Conservation (phyloP, 1,140 invertebrate species). For the Drosophila tristis region DNA sequence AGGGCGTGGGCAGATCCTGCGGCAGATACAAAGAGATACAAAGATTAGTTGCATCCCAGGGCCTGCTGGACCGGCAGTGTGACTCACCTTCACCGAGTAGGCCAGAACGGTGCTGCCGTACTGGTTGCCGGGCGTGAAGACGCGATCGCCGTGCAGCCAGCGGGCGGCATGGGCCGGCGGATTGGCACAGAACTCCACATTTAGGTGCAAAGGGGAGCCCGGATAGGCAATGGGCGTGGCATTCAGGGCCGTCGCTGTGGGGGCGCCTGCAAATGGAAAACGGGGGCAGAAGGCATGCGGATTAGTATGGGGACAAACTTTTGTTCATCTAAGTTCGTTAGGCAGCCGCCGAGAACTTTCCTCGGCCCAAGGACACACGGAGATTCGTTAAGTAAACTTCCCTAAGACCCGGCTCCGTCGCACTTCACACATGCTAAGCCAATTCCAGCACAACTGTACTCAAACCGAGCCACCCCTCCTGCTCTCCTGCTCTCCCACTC, state of each 20-base stretch:
- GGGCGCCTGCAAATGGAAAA: slow-evolving; percentile 79
- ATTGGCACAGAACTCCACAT: slow-evolving; percentile 86
- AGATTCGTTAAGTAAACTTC: slow-evolving; percentile 52
- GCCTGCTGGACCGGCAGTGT: no score
- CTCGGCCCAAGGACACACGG: slow-evolving; percentile 16
- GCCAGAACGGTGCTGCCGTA: slow-evolving; percentile 82
- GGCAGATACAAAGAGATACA: background rate
- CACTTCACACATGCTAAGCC: slow-evolving; percentile 60
- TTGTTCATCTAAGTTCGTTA: slow-evolving; percentile 46
- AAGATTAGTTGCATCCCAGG: background rate
- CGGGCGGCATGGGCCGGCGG: slow-evolving; percentile 84
- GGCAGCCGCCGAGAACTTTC: slow-evolving; percentile 30
- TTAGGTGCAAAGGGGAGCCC: slow-evolving; percentile 85
- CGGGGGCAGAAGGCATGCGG: background rate
- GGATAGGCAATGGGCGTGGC: slow-evolving; percentile 85
- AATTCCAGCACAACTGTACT: slow-evolving; percentile 58
- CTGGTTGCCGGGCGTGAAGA: slow-evolving; percentile 83
- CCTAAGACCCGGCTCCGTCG: slow-evolving; percentile 40
- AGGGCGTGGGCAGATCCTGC: slow-evolving; percentile 82
- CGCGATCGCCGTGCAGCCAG: slow-evolving; percentile 83
- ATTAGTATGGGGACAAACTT: slow-evolving; percentile 31
- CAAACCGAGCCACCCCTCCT: background rate
- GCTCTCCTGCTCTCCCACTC: slow-evolving; percentile 5
- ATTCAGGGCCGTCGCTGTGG: slow-evolving; percentile 85
- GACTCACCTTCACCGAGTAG: slow-evolving; percentile 80